Conservation (phyloP, 2,888 invertebrate species). For the Cotesia congregata region DNA sequence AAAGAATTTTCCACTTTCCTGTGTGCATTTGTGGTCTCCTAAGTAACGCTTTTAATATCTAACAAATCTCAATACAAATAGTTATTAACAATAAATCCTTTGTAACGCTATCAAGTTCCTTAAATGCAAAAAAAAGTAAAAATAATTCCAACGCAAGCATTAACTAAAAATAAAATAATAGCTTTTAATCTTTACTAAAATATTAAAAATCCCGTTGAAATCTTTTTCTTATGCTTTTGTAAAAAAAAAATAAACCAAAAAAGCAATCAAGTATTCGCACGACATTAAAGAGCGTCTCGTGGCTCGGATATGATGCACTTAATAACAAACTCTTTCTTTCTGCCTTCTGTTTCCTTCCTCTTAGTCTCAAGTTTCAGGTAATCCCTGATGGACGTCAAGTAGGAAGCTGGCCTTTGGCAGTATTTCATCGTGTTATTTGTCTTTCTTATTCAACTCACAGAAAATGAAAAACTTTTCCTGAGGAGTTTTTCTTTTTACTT, state of each 20-base stretch:
- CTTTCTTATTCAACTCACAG: slow-evolving; percentile 20
- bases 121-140: not conserved
- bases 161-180: slow-evolving; percentile 9
- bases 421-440: slow-evolving; percentile 30
- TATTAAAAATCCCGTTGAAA: not conserved
- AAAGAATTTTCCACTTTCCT: not conserved
- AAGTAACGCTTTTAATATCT: not conserved
- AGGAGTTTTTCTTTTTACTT: not conserved
- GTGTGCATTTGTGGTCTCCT: slow-evolving; percentile 20
- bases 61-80: not conserved
- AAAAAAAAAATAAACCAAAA: slow-evolving; percentile 20
- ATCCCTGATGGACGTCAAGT: slow-evolving; percentile 14
- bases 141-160: slow-evolving; percentile 12
- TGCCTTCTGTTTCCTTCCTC: slow-evolving; percentile 6
- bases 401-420: slow-evolving; percentile 20
- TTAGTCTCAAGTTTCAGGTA: slow-evolving; percentile 71
- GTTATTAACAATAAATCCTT: not conserved
- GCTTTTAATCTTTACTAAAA: slow-evolving; percentile 11
- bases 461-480: slow-evolving; percentile 34
- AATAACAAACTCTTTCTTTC: slow-evolving; percentile 13
- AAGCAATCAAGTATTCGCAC: slow-evolving; percentile 39
- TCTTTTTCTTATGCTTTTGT: slow-evolving; percentile 14
- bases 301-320: slow-evolving; percentile 77
- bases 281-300: slow-evolving; percentile 61
- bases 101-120: not conserved